phyloP scores from a whole-genome alignment of 2,113 vertebrate genomes.

The Origma solitaria region DNA sequence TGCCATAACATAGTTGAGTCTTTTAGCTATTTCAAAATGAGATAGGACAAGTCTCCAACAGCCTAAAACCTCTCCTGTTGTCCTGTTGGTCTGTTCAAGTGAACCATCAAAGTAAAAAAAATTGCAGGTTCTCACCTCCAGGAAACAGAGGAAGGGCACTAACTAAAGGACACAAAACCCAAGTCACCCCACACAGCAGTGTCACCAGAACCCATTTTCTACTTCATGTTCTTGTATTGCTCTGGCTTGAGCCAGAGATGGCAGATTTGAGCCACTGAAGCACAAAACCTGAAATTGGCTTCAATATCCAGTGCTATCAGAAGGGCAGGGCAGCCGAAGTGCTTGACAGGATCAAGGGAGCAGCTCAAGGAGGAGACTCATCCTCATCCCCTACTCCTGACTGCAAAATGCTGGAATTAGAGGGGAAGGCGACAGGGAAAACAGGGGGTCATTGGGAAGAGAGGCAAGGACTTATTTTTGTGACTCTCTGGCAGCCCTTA shows the following conservation, averaged over 20 bases:
- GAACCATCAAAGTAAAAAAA: neutral
- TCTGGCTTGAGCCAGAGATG: neutral
- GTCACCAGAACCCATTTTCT: neutral
- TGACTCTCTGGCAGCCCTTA: neutral
- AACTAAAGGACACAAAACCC: neutral
- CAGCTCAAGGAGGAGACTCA: neutral
- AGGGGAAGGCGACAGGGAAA: neutral
- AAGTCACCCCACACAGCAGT: neutral
- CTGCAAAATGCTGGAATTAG: neutral
- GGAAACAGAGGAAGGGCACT: neutral
- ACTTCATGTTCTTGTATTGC: neutral
- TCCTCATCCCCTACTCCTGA: neutral
- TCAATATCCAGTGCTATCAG: neutral
- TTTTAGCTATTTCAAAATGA: neutral
- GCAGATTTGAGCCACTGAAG: neutral
- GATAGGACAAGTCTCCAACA: accelerated
- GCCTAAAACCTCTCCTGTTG: neutral
- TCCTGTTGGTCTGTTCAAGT: neutral
- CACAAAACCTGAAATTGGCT: neutral
- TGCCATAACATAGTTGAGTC: neutral
- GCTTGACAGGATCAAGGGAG: neutral
- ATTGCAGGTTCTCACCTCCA: neutral
- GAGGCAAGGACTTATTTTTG: neutral
- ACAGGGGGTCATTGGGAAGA: neutral
- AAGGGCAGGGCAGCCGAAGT: neutral